Conservation (phyloP, 2,113 vertebrate species). For the Mormoops blainvillei region DNA sequence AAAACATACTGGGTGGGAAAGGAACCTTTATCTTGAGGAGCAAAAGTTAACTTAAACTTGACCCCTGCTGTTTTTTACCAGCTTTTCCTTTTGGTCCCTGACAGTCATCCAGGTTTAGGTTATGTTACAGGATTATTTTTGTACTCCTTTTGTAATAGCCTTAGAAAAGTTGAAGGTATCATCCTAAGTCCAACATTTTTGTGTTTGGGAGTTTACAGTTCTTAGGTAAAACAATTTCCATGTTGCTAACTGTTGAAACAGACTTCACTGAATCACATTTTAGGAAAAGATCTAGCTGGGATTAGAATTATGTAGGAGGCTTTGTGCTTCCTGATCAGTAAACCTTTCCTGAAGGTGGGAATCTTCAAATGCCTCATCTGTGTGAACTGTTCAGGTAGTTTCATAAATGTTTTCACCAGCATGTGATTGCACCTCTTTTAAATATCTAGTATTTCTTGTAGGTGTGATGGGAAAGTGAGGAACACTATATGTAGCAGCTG, state of each 20-base stretch:
- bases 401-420: neutral
- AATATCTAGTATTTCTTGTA: neutral
- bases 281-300: neutral
- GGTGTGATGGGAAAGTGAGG: neutral
- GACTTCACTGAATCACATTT: neutral
- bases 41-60: slow-evolving; percentile 45
- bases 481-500: neutral
- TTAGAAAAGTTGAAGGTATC: neutral
- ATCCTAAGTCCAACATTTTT: neutral
- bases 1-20: slow-evolving; percentile 34
- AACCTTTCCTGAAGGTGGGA: neutral
- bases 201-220: neutral
- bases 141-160: neutral
- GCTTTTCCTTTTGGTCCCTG: slow-evolving; percentile 22
- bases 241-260: neutral
- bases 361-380: neutral
- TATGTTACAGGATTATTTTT: slow-evolving; percentile 4
- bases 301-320: neutral
- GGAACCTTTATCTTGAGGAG: neutral
- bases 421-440: neutral
- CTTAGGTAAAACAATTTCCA: neutral
- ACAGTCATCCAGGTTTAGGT: neutral
- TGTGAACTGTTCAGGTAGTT: neutral
- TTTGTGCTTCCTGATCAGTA: neutral
- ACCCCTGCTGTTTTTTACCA: slow-evolving; percentile 44